Conservation (phyloP, 2,888 invertebrate species). For the Hartigia nigra region DNA sequence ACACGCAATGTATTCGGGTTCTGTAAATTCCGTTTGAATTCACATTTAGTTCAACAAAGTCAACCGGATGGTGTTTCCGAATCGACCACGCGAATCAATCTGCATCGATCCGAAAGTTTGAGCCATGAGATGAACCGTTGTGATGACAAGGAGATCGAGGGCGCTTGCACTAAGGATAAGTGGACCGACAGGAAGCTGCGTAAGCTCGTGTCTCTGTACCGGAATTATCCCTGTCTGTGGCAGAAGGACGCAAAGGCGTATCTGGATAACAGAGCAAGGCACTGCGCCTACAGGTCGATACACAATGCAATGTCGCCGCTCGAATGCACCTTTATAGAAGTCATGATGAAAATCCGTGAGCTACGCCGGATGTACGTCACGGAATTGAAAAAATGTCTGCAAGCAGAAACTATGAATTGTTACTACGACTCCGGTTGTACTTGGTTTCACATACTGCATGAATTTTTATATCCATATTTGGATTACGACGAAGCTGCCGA, state of each 20-base stretch:
- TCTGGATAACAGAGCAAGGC: constrained; percentile 35
- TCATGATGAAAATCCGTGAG: constrained; percentile 47
- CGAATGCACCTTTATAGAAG: constrained; percentile 34
- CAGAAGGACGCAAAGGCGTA: constrained; percentile 38
- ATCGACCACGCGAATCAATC: too few species aligned
- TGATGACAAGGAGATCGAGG: not conserved
- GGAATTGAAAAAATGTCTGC: constrained; percentile 35
- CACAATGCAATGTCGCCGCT: constrained; percentile 27
- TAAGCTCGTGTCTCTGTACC: constrained; percentile 40
- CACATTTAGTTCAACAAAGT: too few species aligned
- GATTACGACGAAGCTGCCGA: constrained; percentile 42
- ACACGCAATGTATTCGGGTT: too few species aligned
- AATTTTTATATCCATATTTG: constrained; percentile 44
- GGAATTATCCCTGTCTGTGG: constrained; percentile 45
- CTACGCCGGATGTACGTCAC: constrained; percentile 40
- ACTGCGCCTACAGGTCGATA: constrained; percentile 43
- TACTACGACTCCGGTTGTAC: constrained; percentile 26
- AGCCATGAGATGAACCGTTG: not conserved
- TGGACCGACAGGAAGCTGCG: constrained; percentile 40
- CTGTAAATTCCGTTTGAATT: too few species aligned
- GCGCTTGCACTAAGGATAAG: too few species aligned
- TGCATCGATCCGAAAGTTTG: not conserved
- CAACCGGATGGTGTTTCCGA: too few species aligned
- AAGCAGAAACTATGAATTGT: constrained; percentile 26
- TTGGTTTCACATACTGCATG: constrained; percentile 46